These are phyloP conservation scores for Paralinhomoeus sp. DNA, from an alignment of 2,888 invertebrate genomes.

Conservation along the genomic window DNA sequence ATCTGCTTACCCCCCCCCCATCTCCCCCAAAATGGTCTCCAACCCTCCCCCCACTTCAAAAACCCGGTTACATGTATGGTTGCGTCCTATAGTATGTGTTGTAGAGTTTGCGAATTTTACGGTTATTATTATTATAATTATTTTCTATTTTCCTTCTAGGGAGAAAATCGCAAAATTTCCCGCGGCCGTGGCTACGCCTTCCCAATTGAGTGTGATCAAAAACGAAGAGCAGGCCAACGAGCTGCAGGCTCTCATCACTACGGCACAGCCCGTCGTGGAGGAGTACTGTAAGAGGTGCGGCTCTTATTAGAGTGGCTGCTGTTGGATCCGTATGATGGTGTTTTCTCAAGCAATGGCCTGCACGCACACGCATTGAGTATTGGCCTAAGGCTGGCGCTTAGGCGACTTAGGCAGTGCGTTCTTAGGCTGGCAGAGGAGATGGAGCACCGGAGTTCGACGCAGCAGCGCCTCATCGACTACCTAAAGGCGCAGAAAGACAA, in stretches of 20 bases:
- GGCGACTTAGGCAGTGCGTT: not conserved
- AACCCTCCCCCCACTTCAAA: too few relatives aligned
- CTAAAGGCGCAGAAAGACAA: conserved; percentile 1
- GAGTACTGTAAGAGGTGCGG: conserved; percentile 9
- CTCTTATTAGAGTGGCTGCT: not conserved
- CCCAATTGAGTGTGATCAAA: not conserved
- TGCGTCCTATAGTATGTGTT: too few relatives aligned
- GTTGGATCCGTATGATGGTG: not conserved
- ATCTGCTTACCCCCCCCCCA: too few relatives aligned
- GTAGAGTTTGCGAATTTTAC: not conserved
- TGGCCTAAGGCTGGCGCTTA: not conserved
- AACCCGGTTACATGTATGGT: too few relatives aligned
- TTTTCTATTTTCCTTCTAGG: not conserved
- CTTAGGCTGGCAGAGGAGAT: conserved; percentile 2
- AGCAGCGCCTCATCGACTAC: conserved; percentile 2
- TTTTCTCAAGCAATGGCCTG: not conserved
- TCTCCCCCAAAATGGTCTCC: too few relatives aligned
- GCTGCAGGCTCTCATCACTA: conserved; percentile 7
- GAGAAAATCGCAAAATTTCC: conserved; percentile 4
- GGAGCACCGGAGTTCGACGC: conserved; percentile 3
- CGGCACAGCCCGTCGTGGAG: conserved; percentile 8
- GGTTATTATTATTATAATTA: not conserved
- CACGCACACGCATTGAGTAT: not conserved
- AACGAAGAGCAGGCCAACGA: conserved; percentile 8
- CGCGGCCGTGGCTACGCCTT: conserved; percentile 2